Evolutionary conservation across 2,888 invertebrate genomes (phyloP).

Genomic region (Tinea pellionella): DNA sequence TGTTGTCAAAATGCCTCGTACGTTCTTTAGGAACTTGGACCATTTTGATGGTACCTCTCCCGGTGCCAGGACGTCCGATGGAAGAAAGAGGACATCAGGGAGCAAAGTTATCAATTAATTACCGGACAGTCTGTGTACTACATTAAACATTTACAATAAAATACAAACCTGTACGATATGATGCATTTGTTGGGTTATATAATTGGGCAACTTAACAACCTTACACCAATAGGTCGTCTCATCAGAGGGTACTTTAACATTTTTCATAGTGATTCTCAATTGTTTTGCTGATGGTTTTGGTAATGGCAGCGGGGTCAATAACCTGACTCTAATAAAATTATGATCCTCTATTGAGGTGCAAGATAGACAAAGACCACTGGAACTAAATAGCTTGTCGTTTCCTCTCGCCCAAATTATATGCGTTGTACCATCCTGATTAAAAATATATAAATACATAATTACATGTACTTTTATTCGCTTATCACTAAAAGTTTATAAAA

Average conservation of each 20-base stretch:
- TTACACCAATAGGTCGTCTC: constrained; percentile 99
- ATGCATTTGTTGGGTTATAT: constrained; percentile 74
- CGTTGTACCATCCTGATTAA: constrained; percentile 84
- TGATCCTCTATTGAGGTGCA: constrained; percentile 63
- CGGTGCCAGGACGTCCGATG: too few species aligned
- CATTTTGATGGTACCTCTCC: too few species aligned
- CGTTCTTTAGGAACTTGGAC: too few species aligned
- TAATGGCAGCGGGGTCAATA: constrained; percentile 55
- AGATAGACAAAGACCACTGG: constrained; percentile 73
- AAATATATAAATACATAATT: constrained; percentile 15
- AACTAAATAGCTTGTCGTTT: constrained; percentile 75
- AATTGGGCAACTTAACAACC: constrained; percentile 80
- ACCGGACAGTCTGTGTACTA: too few species aligned
- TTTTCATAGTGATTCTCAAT: constrained; percentile 72
- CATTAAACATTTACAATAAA: background rate
- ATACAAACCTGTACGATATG: constrained; percentile 78
- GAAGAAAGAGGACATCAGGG: too few species aligned
- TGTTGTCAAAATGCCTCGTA: too few species aligned
- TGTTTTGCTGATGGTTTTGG: constrained; percentile 61
- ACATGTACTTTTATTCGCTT: too few species aligned
- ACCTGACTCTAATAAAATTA: constrained; percentile 83
- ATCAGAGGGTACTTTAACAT: constrained; percentile 78
- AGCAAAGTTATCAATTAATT: too few species aligned
- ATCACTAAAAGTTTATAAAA: too few species aligned
- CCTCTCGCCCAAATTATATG: constrained; percentile 89